Conservation (phyloP, 2,113 vertebrate genomes). For the Promerops cafer region DNA sequence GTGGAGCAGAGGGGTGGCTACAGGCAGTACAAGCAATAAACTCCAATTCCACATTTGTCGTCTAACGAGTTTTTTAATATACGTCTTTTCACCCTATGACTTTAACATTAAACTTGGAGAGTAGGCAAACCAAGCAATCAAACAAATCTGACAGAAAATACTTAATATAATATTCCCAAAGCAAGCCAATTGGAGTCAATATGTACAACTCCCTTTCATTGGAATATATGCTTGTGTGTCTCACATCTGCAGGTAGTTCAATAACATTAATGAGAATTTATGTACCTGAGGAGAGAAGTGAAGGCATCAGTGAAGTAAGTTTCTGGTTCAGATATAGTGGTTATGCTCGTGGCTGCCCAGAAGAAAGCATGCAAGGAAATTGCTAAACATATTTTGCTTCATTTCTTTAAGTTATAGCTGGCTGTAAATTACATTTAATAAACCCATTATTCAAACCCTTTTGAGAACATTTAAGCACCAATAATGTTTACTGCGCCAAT, state of each 20-base stretch:
- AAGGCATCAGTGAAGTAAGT: background rate
- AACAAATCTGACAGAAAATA: constrained; percentile 5
- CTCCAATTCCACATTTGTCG: background rate
- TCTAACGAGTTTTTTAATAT: constrained; percentile 27
- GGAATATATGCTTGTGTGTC: background rate
- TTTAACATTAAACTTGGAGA: constrained; percentile 48
- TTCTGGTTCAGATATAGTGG: background rate
- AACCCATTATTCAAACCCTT: constrained; percentile 30
- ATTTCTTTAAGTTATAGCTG: constrained; percentile 58
- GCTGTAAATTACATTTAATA: constrained; percentile 60
- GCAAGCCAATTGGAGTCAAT: background rate
- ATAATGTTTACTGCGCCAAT: constrained; percentile 54
- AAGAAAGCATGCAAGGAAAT: constrained; percentile 16
- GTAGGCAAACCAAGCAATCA: constrained; percentile 3
- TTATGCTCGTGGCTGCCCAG: background rate
- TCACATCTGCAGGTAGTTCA: constrained; percentile 25
- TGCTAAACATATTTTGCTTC: constrained; percentile 24
- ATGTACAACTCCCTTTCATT: background rate
- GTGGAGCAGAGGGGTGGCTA: background rate
- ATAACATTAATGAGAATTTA: constrained; percentile 19
- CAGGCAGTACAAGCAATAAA: constrained; percentile 3
- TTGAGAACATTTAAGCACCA: constrained; percentile 37
- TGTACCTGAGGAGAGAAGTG: background rate
- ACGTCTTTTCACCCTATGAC: background rate
- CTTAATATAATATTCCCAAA: background rate